Base-by-base conservation (phyloP, 2,888 invertebrate species). In the Athalia cordata region DNA sequence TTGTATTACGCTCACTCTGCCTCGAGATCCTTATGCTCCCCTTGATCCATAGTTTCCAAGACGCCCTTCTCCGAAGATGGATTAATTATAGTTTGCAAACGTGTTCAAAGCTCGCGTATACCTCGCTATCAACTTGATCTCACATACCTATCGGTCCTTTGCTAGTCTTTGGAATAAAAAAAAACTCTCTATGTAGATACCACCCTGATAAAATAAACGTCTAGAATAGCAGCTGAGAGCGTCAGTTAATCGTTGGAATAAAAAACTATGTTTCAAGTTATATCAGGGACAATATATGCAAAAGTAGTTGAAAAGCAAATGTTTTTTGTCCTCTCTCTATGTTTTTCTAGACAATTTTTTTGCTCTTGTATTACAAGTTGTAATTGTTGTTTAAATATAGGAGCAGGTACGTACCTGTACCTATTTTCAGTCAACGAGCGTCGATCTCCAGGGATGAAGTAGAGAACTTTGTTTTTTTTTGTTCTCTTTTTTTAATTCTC, bases 51-150 rank as follows among this genome's bases (percentile, higher is more conserved):
- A 29, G 29, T 29, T 49, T 15, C 50, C 8, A 50, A 15, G 8
- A 15, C 5, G 49, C 4, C 68, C 29, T 68, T 68, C 68, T 68
- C 55, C 68, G 43, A 68, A 68, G 68, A 68, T 50, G 15, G 68
- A 68, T 68, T 68, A 68, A 68, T 68, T 68, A 52, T 43, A 68
- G 68, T 68, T 68, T 68, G 68, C 55, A 68, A 52, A 68, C 52
- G 47, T 68, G 61, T 61, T n/a, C 6, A 47, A 52, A 45, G 52
- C 29, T 29, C 50, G 68, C 68, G 50, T 68, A 55, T 43, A 52
- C 55, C 68, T 4, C 43, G 29, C 52, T 43, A 55, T 68, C 50
- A 52, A n/a, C 29, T n/a, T 3, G 55, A 55, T 52, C 68, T 68
- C 68, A 68, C 52, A 52, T 68, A 11, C 50, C 5, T 29, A 13